Base-by-base conservation (phyloP, 2,113 vertebrate species). In the Sprattus sprattus region DNA sequence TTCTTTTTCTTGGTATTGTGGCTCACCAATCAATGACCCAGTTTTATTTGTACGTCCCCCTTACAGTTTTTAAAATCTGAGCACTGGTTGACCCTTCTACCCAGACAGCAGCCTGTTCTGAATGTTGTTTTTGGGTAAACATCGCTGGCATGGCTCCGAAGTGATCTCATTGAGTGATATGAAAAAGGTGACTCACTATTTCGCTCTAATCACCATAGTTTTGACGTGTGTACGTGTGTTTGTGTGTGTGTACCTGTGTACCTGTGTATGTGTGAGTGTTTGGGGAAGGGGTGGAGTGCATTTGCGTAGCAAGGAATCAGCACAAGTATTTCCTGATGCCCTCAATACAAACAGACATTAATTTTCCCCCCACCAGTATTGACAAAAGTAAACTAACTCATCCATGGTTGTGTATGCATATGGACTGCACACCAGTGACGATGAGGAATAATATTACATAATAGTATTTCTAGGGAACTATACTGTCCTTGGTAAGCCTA, bases 311-410 rank as follows among this genome's bases (percentile, higher is more conserved):
- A 90, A 82, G 44, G 28, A 81, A 54, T 86, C 9, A 87, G 64
- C 85, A 81, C 83, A 83, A 89, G 88, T 85, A 81, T 90, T 93
- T 93, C 89, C 93, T 92, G 91, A 88, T 83, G 84, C 16, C 18
- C 82, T 22, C 0, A 81, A 87, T 54, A 89, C 86, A 88, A 89
- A 91, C 82, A 75, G 13, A 25, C 45, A 52, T 82, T 32, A 52
- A 84, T n/a, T n/a, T n/a, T n/a, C n/a, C n/a, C 28, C 67, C 39
- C 10, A 78, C 71, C 71, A 39, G 71, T 16, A 13, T 13, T 28
- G n/a, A 25, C 54, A 22, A 22, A 60, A 60, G 54, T 60, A 60
- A 60, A 60, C 22, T 22, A 60, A 20, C 18, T 60, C 54, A 22
- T 60, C 54, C 64, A 28, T 7, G 64, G 8, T 71, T 71, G 64